These are phyloP conservation scores for Vireo griseus DNA, from an alignment of 2,797 vertebrate species.

Conservation along the genomic window DNA sequence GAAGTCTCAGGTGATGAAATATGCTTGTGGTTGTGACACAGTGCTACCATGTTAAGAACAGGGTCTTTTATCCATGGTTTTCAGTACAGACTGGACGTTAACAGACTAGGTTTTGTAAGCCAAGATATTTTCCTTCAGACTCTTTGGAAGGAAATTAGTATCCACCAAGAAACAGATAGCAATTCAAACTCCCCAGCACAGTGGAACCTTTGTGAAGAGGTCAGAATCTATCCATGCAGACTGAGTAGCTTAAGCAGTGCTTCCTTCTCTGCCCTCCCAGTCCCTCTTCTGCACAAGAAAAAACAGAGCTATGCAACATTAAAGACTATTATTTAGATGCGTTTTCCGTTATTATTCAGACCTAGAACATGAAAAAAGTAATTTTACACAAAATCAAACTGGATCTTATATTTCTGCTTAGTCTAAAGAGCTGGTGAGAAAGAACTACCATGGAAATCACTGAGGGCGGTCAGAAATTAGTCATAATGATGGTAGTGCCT, in stretches of 20 bases:
- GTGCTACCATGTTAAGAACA: not conserved
- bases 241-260: not conserved
- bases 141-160: conserved; percentile 1
- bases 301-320: not conserved
- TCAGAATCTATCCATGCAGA: not conserved
- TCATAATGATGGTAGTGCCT: not conserved
- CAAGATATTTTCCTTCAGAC: not conserved
- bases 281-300: not conserved
- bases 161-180: conserved; percentile 25
- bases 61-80: not conserved
- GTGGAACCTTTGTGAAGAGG: conserved; percentile 13
- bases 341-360: not conserved
- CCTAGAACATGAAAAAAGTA: not conserved
- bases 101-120: conserved; percentile 3
- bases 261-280: not conserved
- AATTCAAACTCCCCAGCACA: conserved; percentile 29
- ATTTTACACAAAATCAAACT: not conserved
- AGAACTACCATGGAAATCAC: not conserved
- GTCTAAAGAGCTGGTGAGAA: not conserved
- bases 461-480: not conserved
- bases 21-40: not conserved
- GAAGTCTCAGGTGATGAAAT: not conserved
- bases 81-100: not conserved
- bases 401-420: not conserved
- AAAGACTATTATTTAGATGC: not conserved